These are phyloP conservation scores for Protobothrops mucrosquamatus DNA, from an alignment of 2,113 vertebrate genomes.

Conservation along the genomic window DNA sequence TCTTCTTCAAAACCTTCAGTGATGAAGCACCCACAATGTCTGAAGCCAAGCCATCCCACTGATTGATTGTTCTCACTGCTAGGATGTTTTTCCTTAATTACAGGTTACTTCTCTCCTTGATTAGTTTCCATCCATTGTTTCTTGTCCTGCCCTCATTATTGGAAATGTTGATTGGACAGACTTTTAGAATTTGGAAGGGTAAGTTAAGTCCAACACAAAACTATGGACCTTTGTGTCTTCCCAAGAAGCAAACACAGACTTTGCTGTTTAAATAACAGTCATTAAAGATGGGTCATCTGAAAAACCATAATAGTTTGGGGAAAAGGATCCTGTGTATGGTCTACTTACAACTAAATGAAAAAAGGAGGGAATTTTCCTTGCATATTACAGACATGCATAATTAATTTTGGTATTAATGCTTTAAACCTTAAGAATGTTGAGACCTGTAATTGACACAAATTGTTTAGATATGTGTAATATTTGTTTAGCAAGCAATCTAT, in stretches of 20 bases:
- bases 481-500: slow-evolving; percentile 66
- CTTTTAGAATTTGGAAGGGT: neutral
- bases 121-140: too few species aligned
- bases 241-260: neutral
- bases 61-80: too few species aligned
- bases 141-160: neutral
- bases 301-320: neutral
- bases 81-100: too few species aligned
- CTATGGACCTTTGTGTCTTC: neutral
- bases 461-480: slow-evolving; percentile 58
- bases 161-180: neutral
- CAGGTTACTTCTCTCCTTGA: too few species aligned
- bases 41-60: too few species aligned
- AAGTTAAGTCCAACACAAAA: neutral
- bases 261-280: neutral
- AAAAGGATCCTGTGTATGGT: neutral
- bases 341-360: neutral
- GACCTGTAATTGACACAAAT: slow-evolving; percentile 28
- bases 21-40: too few species aligned
- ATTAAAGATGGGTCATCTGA: neutral
- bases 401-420: slow-evolving; percentile 2
- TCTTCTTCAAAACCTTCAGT: too few species aligned
- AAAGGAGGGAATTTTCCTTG: neutral
- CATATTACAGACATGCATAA: neutral
- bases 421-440: slow-evolving; percentile 1